Conservation (phyloP, 1,140 invertebrate genomes). For the Lordiphosa mommai region DNA sequence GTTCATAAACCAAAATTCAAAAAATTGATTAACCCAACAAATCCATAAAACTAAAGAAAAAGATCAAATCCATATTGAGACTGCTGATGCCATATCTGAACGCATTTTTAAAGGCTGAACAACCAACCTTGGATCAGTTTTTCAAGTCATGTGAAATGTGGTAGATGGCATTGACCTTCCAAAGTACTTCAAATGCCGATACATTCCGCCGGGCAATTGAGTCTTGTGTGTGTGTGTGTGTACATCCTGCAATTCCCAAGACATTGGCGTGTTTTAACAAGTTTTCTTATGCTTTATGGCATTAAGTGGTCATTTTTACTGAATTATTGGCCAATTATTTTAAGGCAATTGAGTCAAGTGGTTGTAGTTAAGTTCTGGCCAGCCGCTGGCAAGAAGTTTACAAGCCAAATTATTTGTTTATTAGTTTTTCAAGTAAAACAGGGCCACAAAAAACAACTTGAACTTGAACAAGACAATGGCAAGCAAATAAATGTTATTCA, state of each 20-base stretch:
- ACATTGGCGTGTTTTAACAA: constrained; percentile 41
- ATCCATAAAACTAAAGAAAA: too few species aligned
- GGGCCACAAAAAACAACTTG: constrained; percentile 36
- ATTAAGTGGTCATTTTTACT: constrained; percentile 74
- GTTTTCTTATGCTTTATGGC: constrained; percentile 44
- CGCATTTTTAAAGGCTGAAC: too few species aligned
- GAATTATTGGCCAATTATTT: constrained; percentile 77
- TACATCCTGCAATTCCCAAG: constrained; percentile 59
- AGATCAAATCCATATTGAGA: too few species aligned
- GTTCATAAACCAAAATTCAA: too few species aligned
- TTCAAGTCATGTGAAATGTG: too few species aligned
- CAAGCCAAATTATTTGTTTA: constrained; percentile 68
- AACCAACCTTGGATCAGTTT: too few species aligned
- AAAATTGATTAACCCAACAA: too few species aligned
- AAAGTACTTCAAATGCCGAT: constrained; percentile 34
- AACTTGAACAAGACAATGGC: constrained; percentile 31
- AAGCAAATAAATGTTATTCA: constrained; percentile 69
- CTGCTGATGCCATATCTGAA: too few species aligned
- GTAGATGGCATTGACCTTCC: constrained; percentile 60
- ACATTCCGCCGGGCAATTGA: constrained; percentile 24
- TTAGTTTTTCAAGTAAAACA: constrained; percentile 44
- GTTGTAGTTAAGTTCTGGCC: constrained; percentile 2
- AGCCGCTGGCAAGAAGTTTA: constrained; percentile 46
- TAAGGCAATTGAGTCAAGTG: constrained; percentile 72
- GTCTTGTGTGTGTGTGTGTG: background rate